Conservation (phyloP, 2,797 vertebrate species). For the Falco cherrug region DNA sequence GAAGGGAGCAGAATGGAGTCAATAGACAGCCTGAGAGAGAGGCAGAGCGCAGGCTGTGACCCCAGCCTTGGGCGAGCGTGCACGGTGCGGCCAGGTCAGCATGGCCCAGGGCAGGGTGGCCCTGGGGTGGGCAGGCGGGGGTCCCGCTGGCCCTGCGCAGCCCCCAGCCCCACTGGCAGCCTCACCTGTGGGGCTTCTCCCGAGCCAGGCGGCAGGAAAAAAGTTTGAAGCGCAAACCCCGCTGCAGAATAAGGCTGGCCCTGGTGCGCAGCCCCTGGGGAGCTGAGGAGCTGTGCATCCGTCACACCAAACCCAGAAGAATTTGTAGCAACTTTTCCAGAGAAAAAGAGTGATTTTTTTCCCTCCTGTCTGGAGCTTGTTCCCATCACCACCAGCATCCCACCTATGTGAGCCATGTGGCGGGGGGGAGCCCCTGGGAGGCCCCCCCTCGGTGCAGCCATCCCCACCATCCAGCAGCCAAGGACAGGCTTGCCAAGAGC, state of each 20-base stretch:
- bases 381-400: background rate
- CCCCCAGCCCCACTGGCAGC: fast-evolving
- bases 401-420: fast-evolving
- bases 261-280: fast-evolving
- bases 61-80: fast-evolving
- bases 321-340: background rate
- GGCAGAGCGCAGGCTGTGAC: fast-evolving
- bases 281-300: background rate
- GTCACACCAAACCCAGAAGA: background rate
- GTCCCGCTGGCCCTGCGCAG: background rate
- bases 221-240: background rate
- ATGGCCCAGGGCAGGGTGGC: background rate
- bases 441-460: fast-evolving
- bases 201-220: background rate
- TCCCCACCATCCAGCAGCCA: background rate
- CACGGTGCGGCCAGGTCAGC: fast-evolving
- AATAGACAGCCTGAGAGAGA: background rate
- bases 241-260: background rate
- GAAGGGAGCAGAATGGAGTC: background rate
- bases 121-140: background rate
- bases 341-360: background rate
- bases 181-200: background rate
- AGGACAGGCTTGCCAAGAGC: background rate
- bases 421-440: fast-evolving
- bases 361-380: background rate